These are phyloP conservation scores for Drosophila conformis DNA, from an alignment of 2,888 invertebrate genomes.

Conservation along the genomic window DNA sequence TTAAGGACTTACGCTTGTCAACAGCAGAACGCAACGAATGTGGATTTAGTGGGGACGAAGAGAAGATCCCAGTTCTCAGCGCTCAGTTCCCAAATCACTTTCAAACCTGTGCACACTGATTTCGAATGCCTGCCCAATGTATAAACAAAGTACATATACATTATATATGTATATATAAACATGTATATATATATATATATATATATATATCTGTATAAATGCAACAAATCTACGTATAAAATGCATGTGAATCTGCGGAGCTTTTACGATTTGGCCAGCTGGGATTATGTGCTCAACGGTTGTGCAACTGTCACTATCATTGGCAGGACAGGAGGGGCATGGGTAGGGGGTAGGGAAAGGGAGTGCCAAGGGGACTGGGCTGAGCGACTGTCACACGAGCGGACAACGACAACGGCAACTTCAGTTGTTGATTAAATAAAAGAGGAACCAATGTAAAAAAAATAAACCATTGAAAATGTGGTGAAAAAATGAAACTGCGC, in stretches of 20 bases:
- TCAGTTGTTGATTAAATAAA: constrained; percentile 78
- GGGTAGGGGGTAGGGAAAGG: neutral
- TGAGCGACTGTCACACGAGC: constrained; percentile 51
- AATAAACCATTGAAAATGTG: constrained; percentile 2
- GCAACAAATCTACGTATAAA: constrained; percentile 78
- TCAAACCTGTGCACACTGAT: constrained; percentile 69
- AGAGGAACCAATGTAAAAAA: constrained; percentile 40
- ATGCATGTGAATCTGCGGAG: constrained; percentile 70
- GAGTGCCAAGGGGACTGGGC: neutral
- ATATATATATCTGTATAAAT: constrained; percentile 46
- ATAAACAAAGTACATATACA: constrained; percentile 5
- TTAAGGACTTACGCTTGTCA: constrained; percentile 64
- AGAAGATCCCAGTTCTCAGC: constrained; percentile 18
- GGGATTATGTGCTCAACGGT: constrained; percentile 69
- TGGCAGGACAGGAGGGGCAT: neutral
- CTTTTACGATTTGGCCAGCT: constrained; percentile 72
- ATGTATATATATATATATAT: neutral
- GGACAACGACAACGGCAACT: constrained; percentile 53
- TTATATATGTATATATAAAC: neutral
- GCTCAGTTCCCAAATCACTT: constrained; percentile 56
- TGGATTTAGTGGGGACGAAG: constrained; percentile 27
- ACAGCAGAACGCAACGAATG: constrained; percentile 54
- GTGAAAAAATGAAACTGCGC: constrained; percentile 11
- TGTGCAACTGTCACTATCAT: constrained; percentile 52
- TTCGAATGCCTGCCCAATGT: constrained; percentile 41